Conservation (phyloP, 2,113 vertebrate species). For the Rhea pennata region DNA sequence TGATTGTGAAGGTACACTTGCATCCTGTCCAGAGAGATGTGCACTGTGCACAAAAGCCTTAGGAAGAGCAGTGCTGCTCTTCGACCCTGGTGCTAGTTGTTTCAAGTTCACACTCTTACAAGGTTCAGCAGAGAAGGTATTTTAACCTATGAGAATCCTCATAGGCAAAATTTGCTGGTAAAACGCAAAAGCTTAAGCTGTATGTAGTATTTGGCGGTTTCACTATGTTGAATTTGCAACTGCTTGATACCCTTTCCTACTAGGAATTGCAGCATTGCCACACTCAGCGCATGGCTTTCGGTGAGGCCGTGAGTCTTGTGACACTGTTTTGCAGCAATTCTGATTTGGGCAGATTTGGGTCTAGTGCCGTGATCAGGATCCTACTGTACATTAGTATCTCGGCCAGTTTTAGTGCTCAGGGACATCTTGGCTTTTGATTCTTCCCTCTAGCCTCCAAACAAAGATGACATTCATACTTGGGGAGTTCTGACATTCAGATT, state of each 20-base stretch:
- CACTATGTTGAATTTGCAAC: neutral
- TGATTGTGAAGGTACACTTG: neutral
- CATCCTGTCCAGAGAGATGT: neutral
- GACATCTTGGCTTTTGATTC: neutral
- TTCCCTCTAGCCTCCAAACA: constrained; percentile 42
- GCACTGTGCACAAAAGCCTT: neutral
- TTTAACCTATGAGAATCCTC: neutral
- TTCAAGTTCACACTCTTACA: neutral
- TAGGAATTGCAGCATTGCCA: neutral
- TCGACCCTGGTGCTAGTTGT: neutral
- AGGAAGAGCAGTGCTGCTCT: neutral
- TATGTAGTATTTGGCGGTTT: neutral
- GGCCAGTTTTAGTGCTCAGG: neutral
- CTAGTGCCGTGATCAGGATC: neutral
- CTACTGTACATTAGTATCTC: neutral
- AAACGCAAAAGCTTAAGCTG: neutral
- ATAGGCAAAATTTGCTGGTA: neutral
- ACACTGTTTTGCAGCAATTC: neutral
- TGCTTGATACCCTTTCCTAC: neutral
- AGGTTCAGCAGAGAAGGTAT: neutral
- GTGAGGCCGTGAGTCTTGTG: neutral
- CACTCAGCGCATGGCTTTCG: rapidly evolving
- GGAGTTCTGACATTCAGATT: constrained; percentile 74
- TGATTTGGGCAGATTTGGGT: neutral
- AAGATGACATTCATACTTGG: constrained; percentile 49